These are phyloP conservation scores for Drosophila algonquin DNA, from an alignment of 2,888 invertebrate species.

Conservation along the genomic window DNA sequence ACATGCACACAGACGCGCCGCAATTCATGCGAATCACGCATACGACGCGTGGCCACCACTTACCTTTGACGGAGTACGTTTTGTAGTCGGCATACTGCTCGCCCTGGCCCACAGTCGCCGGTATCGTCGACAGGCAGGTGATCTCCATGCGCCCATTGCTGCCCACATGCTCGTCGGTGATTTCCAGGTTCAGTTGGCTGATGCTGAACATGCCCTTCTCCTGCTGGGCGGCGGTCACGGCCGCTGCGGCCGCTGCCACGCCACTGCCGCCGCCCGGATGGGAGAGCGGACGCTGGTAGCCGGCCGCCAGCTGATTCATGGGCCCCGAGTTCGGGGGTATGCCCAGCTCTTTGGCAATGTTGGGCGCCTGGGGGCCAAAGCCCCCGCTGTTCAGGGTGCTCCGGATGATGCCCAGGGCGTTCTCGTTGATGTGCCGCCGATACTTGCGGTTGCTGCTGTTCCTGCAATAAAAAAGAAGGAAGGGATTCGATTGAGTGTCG, in stretches of 20 bases:
- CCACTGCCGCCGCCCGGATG: slow-evolving; percentile 81
- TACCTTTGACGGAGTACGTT: slow-evolving; percentile 90
- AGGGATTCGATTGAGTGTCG: slow-evolving; percentile 3
- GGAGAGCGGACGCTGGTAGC: slow-evolving; percentile 76
- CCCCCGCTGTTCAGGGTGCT: slow-evolving; percentile 81
- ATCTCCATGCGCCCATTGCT: slow-evolving; percentile 89
- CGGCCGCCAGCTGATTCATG: slow-evolving; percentile 81
- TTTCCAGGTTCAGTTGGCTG: slow-evolving; percentile 89
- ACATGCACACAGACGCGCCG: slow-evolving; percentile 1
- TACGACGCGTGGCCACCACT: slow-evolving; percentile 72
- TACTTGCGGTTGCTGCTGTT: slow-evolving; percentile 82
- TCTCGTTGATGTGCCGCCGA: slow-evolving; percentile 82
- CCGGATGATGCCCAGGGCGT: slow-evolving; percentile 80
- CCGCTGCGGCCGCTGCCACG: slow-evolving; percentile 81
- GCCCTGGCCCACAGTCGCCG: slow-evolving; percentile 89
- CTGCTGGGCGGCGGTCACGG: slow-evolving; percentile 79
- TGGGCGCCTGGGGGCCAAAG: slow-evolving; percentile 80
- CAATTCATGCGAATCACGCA: slow-evolving; percentile 64
- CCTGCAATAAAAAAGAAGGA: slow-evolving; percentile 56
- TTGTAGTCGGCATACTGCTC: slow-evolving; percentile 90
- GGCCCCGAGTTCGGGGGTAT: slow-evolving; percentile 81
- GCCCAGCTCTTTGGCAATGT: slow-evolving; percentile 78
- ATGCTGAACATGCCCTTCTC: slow-evolving; percentile 85
- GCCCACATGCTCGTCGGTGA: slow-evolving; percentile 89
- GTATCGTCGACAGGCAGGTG: slow-evolving; percentile 91